These are phyloP conservation scores for Cebuella pygmaea DNA, from an alignment of 2,797 vertebrate species.

Conservation along the genomic window DNA sequence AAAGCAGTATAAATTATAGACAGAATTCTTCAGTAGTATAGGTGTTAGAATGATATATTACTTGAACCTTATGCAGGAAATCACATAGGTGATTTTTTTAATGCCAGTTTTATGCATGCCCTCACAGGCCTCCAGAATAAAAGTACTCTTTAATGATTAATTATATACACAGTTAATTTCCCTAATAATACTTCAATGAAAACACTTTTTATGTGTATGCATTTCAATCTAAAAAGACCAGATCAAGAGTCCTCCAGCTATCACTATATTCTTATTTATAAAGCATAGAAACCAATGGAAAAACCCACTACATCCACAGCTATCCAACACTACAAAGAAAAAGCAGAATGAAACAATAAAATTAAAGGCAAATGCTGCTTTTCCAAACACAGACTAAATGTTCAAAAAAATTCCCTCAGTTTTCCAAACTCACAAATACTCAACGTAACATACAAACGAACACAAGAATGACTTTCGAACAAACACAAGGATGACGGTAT, in stretches of 20 bases:
- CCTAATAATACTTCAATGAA: neutral
- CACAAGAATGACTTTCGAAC: no score
- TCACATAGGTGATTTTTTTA: neutral
- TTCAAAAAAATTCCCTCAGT: constrained; percentile 25
- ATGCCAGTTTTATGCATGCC: constrained; percentile 5
- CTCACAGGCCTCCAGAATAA: neutral
- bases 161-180: neutral
- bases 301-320: neutral
- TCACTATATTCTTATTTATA: neutral
- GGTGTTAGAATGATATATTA: neutral
- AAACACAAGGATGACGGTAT: neutral
- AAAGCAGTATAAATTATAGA: constrained; percentile 14
- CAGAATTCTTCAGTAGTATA: constrained; percentile 3
- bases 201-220: neutral
- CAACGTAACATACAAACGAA: neutral
- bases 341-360: constrained; percentile 46
- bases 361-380: constrained; percentile 47
- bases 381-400: constrained; percentile 33
- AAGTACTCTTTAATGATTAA: constrained; percentile 1
- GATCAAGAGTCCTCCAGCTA: neutral
- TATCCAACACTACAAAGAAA: neutral
- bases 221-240: constrained; percentile 24
- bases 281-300: neutral
- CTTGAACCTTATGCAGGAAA: constrained; percentile 21
- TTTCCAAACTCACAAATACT: constrained; percentile 37